phyloP scores from a whole-genome alignment of 2,797 vertebrate species.

The Manis crassicaudata region DNA sequence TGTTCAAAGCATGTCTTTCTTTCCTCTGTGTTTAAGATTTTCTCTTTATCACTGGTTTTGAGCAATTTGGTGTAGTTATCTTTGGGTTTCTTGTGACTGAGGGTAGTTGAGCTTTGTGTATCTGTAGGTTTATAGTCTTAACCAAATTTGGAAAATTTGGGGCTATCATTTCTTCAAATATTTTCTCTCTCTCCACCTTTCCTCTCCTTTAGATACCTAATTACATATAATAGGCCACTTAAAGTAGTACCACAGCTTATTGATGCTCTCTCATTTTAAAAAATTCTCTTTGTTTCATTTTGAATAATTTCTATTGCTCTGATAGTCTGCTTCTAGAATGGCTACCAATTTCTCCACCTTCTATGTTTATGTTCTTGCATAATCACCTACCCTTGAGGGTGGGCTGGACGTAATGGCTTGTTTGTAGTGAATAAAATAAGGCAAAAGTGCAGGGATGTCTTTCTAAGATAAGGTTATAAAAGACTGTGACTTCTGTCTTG shows the following conservation, averaged over 20 bases:
- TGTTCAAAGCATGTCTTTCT: too few species aligned
- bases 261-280: background rate
- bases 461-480: constrained; percentile 6
- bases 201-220: background rate
- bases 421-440: background rate
- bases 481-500: background rate
- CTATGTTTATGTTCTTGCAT: background rate
- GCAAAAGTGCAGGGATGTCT: background rate
- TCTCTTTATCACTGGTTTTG: too few species aligned
- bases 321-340: background rate
- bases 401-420: background rate
- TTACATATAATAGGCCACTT: background rate
- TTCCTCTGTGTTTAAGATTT: too few species aligned
- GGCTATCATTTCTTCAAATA: too few species aligned
- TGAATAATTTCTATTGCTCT: background rate
- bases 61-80: too few species aligned
- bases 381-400: background rate
- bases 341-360: background rate
- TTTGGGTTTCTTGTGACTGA: too few species aligned
- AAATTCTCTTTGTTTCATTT: constrained; percentile 10
- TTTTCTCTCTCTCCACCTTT: background rate
- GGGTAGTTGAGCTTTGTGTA: too few species aligned
- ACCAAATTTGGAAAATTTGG: too few species aligned
- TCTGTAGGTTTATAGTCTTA: too few species aligned
- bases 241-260: background rate